Conservation (phyloP, 1,140 invertebrate genomes). For the Drosophila nasuta region DNA sequence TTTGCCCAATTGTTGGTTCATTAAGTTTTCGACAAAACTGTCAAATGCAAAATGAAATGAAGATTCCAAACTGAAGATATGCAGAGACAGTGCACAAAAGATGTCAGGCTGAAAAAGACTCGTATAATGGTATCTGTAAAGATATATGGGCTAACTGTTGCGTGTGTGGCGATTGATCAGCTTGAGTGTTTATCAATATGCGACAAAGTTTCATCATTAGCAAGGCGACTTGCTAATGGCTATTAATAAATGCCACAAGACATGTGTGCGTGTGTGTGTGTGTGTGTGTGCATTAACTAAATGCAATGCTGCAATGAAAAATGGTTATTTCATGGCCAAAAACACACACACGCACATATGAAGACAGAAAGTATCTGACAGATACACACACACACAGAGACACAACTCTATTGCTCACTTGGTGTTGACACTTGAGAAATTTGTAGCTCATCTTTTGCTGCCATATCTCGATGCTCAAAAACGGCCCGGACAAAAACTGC, state of each 20-base stretch:
- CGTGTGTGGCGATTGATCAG: constrained; percentile 70
- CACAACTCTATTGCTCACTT: constrained; percentile 49
- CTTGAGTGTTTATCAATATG: constrained; percentile 50
- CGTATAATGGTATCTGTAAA: background rate
- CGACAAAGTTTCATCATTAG: constrained; percentile 42
- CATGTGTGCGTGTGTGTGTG: background rate
- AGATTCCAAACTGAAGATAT: constrained; percentile 38
- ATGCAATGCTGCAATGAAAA: constrained; percentile 70
- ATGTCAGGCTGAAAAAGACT: constrained; percentile 5
- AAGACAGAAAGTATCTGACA: constrained; percentile 61
- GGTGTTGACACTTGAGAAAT: constrained; percentile 84
- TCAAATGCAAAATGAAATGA: constrained; percentile 66
- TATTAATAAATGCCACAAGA: constrained; percentile 71
- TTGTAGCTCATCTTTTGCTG: constrained; percentile 83
- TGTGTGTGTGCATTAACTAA: constrained; percentile 61
- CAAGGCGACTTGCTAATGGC: constrained; percentile 56
- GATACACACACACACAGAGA: constrained; percentile 11
- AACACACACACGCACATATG: constrained; percentile 35
- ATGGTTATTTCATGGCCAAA: constrained; percentile 75
- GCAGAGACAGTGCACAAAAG: background rate
- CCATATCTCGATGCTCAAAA: constrained; percentile 73
- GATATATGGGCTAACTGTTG: constrained; percentile 70
- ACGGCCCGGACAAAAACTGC: constrained; percentile 70
- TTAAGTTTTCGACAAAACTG: constrained; percentile 68
- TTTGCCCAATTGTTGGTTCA: constrained; percentile 42